These are phyloP conservation scores for Ectropis grisescens DNA, from an alignment of 1,140 invertebrate species.

Conservation along the genomic window DNA sequence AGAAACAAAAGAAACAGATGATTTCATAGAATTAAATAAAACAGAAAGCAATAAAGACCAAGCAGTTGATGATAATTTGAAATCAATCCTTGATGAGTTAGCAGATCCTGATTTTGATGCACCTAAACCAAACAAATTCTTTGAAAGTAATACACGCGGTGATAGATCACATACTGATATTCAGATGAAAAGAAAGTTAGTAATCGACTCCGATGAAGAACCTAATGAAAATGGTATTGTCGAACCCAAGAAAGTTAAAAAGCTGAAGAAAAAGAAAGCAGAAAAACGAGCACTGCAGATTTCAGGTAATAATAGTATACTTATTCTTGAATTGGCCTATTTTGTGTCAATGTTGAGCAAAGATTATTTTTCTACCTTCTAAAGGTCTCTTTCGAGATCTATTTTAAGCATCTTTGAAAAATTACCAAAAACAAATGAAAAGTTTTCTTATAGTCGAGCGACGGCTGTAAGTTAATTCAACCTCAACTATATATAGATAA, in stretches of 20 bases:
- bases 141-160: conserved; percentile 9
- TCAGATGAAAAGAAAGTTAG: conserved; percentile 41
- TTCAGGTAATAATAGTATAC: no score
- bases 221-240: conserved; percentile 25
- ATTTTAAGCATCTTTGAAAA: no score
- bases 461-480: no score
- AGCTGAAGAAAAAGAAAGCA: conserved; percentile 44
- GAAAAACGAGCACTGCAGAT: conserved; percentile 47
- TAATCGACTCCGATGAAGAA: conserved; percentile 68
- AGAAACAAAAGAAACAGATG: conserved; percentile 1
- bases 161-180: conserved; percentile 10
- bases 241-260: conserved; percentile 29
- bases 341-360: no score
- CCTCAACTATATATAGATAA: no score
- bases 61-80: conserved; percentile 19
- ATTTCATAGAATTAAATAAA: conserved; percentile 1
- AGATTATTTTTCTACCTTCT: no score
- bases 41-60: conserved; percentile 4
- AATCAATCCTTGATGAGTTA: conserved; percentile 50
- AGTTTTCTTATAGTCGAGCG: no score
- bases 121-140: conserved; percentile 41
- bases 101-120: conserved; percentile 34
- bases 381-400: no score
- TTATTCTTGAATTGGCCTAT: no score
- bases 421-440: no score